Conservation (phyloP, 2,888 invertebrate genomes). For the Eupithecia abbreviata region DNA sequence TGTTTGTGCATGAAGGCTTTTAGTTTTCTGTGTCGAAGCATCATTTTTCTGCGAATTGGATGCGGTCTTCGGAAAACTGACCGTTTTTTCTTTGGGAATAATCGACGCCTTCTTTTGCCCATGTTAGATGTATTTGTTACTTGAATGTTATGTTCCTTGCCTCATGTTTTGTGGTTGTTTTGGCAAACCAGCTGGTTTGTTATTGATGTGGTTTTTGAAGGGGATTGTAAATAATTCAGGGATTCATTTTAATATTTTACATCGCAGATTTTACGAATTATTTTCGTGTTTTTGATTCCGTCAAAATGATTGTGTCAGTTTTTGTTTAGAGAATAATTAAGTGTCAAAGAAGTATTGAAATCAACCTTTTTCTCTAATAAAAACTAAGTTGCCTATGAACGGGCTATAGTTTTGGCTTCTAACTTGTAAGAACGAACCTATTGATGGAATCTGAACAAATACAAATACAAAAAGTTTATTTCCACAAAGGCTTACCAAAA, state of each 20-base stretch:
- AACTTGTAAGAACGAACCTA: too few relatives aligned
- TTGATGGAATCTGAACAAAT: too few relatives aligned
- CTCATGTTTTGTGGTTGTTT: constrained; percentile 26
- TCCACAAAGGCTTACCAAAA: too few relatives aligned
- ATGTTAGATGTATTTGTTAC: constrained; percentile 46
- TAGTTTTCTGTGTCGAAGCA: constrained; percentile 60
- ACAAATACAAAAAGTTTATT: too few relatives aligned
- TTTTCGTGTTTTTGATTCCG: constrained; percentile 25
- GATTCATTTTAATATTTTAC: constrained; percentile 31
- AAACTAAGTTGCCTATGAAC: not conserved
- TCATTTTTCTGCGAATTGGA: constrained; percentile 66
- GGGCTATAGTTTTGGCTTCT: too few relatives aligned
- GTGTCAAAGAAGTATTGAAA: constrained; percentile 12
- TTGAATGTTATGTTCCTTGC: constrained; percentile 15
- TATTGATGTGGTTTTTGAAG: constrained; percentile 6
- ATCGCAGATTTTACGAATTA: constrained; percentile 31
- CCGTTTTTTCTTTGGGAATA: constrained; percentile 62
- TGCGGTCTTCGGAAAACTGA: constrained; percentile 70
- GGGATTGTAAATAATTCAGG: constrained; percentile 18
- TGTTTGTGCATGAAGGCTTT: constrained; percentile 67
- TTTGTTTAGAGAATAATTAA: constrained; percentile 20
- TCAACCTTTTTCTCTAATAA: not conserved
- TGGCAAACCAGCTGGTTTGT: not conserved
- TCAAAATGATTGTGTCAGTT: constrained; percentile 22
- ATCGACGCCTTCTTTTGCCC: constrained; percentile 61